Conservation (phyloP, 23 tunicate genomes). For the Styela plicata region DNA sequence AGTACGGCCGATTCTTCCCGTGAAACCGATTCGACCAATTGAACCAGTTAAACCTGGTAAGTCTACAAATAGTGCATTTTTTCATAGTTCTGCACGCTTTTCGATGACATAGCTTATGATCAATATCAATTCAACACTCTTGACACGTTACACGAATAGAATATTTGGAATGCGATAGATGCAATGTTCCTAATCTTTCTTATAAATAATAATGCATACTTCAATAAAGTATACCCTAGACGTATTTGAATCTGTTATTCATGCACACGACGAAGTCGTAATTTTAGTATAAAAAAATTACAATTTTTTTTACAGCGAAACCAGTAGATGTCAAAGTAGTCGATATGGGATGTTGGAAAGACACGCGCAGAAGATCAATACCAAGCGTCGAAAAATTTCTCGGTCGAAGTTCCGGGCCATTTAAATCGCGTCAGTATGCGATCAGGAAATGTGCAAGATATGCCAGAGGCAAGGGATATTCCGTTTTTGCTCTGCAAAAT, state of each 20-base stretch:
- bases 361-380: slow-evolving; percentile 17
- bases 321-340: neutral
- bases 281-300: too few species aligned
- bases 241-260: neutral
- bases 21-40: too few species aligned
- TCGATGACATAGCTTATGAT: too few species aligned
- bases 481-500: neutral
- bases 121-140: too few species aligned
- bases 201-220: neutral
- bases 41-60: too few species aligned
- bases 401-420: neutral
- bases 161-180: neutral
- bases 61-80: too few species aligned
- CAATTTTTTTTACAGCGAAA: too few species aligned
- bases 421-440: neutral
- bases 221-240: neutral
- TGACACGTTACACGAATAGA: too few species aligned
- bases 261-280: neutral
- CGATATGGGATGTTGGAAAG: slow-evolving; percentile 28
- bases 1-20: too few species aligned
- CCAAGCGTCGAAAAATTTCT: slow-evolving; percentile 10
- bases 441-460: slow-evolving; percentile 4
- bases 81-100: too few species aligned
- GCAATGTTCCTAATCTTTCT: neutral
- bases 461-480: neutral